Base-by-base conservation (phyloP, 2,797 vertebrate genomes). In the Bradypus variegatus region DNA sequence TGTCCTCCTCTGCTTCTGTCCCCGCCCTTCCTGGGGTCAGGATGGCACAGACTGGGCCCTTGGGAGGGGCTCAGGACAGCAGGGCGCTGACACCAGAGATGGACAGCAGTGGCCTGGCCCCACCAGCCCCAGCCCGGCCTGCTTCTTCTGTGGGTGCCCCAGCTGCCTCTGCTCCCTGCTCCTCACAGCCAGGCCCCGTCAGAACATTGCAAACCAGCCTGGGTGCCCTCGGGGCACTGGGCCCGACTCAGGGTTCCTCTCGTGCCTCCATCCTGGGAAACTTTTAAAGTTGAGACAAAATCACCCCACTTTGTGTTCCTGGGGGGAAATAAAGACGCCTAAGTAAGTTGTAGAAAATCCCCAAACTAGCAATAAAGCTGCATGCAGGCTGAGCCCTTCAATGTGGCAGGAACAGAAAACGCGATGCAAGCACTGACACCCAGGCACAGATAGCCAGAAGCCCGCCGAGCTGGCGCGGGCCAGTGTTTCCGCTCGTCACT, bases 401-500 rank as follows among this genome's bases (percentile, higher is more conserved):
- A 79, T 2, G 86, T 45, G 89, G 85, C 89, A 94, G 78, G 93
- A 80, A 94, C 55, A 45, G 93, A 94, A 94, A 88, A 90, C 0
- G 19, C 82, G 80, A 69, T 1, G 48, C n/a, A 82, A 88, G 88
- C 94, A 62, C 55, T 91, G 76, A 89, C 77, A 88, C 77, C 73
- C 13, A 19, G 81, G 89, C 77, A 3, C 83, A 60, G 67, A 81
- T 73, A 77, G 48, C 90, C 93, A 80, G 89, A 64, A 93, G 58
- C 90, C 93, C 7, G n/a, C 55, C 9, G 93, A 62, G 92, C 41
- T 92, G 94, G 95, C 93, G 23, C 21, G 7, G 89, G 55, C 48
- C 86, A 8, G 11, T 2, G 41, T 38, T 94, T 90, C 94, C 83
- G 94, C 82, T 95, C 92, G 38, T 91, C 78, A 2, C 94, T 86